Conservation (phyloP, 2,113 vertebrate genomes). For the Rhizomys pruinosus region DNA sequence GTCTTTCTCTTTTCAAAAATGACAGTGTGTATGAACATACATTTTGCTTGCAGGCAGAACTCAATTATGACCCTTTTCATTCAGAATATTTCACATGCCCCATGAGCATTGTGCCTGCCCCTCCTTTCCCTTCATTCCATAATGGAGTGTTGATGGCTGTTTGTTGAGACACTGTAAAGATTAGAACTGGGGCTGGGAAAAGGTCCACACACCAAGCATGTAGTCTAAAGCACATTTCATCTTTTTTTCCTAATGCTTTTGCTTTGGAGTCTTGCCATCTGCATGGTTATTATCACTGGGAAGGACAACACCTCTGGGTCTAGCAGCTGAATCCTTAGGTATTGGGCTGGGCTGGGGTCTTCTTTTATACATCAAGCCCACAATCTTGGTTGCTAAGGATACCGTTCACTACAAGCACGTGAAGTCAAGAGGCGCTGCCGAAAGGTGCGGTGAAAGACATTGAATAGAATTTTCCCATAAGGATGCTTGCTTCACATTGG, state of each 20-base stretch:
- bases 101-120: background rate
- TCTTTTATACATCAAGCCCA: slow-evolving; percentile 40
- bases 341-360: background rate
- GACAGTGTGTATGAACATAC: background rate
- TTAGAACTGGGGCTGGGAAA: background rate
- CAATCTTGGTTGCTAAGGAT: slow-evolving; percentile 69
- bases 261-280: background rate
- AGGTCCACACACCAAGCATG: background rate
- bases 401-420: slow-evolving; percentile 48
- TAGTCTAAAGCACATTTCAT: background rate
- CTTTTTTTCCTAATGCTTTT: background rate
- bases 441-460: slow-evolving; percentile 3
- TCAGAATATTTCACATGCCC: background rate
- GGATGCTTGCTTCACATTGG: background rate
- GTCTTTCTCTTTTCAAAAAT: background rate
- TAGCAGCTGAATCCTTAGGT: slow-evolving; percentile 10
- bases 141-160: slow-evolving; percentile 40
- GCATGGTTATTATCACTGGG: background rate
- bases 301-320: slow-evolving; percentile 4
- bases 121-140: background rate
- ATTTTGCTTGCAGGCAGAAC: background rate
- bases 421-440: slow-evolving; percentile 50
- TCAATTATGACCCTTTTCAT: background rate
- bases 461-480: slow-evolving; percentile 42
- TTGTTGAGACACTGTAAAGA: background rate